Conservation (phyloP, 2,888 invertebrate genomes). For the Branchellion lobata region DNA sequence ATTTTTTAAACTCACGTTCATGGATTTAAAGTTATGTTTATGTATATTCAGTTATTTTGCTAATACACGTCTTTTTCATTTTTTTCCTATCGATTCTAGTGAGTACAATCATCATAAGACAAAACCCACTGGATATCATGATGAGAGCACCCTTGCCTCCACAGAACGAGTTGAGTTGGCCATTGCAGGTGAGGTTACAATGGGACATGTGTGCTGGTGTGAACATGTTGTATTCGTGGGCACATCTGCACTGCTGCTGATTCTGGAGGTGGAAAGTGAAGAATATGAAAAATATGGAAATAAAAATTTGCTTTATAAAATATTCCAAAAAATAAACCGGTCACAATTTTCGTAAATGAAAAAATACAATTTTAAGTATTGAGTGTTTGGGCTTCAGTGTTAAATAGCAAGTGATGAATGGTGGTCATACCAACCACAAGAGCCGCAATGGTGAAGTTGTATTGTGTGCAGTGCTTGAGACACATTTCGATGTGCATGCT, state of each 20-base stretch:
- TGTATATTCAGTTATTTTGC: too few relatives aligned
- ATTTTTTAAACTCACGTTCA: too few relatives aligned
- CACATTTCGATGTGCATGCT: conserved; percentile 31
- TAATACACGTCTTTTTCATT: too few relatives aligned
- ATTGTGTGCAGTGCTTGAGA: conserved; percentile 33
- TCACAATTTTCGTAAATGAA: too few relatives aligned
- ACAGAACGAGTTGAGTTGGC: neutral
- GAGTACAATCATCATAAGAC: too few relatives aligned
- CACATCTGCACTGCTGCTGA: conserved; percentile 16
- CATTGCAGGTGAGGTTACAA: neutral
- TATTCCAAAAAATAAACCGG: too few relatives aligned
- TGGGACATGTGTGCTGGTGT: neutral
- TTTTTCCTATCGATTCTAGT: too few relatives aligned
- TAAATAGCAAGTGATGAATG: too few relatives aligned
- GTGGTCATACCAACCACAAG: conserved; percentile 16
- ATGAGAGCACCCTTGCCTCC: conserved; percentile 21
- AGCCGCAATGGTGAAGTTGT: conserved; percentile 36
- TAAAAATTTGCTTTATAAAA: too few relatives aligned
- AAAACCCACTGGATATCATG: conserved; percentile 7
- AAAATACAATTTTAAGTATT: too few relatives aligned
- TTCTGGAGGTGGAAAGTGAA: conserved; percentile 7
- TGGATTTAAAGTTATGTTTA: too few relatives aligned
- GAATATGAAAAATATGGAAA: neutral
- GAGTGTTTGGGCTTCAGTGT: too few relatives aligned
- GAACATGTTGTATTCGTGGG: conserved; percentile 17